phyloP scores from a whole-genome alignment of 2,797 vertebrate genomes.

The Miichthys miiuy region DNA sequence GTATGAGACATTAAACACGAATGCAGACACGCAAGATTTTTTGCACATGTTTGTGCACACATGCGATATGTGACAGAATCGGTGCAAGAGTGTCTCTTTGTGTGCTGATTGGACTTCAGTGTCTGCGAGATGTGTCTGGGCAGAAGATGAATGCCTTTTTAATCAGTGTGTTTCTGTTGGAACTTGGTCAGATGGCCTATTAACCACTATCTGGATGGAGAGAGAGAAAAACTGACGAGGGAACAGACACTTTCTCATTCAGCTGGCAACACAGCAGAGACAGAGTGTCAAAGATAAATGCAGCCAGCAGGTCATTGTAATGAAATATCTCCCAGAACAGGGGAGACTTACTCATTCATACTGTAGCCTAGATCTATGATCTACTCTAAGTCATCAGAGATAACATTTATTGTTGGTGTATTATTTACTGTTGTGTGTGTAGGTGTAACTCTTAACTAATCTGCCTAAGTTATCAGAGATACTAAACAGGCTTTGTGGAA shows the following conservation, averaged over 20 bases:
- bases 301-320: constrained; percentile 65
- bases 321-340: constrained; percentile 63
- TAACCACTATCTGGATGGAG: constrained; percentile 64
- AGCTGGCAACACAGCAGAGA: constrained; percentile 55
- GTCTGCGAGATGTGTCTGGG: constrained; percentile 53
- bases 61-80: constrained; percentile 47
- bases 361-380: constrained; percentile 38
- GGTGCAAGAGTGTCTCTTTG: constrained; percentile 18
- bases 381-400: constrained; percentile 27
- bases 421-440: constrained; percentile 35
- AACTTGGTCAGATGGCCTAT: constrained; percentile 70
- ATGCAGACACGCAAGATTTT: not conserved
- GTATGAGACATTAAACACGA: constrained; percentile 12
- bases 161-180: constrained; percentile 81
- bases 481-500: constrained; percentile 30
- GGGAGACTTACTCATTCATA: constrained; percentile 34
- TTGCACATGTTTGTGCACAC: constrained; percentile 21
- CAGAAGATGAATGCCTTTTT: constrained; percentile 74
- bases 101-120: constrained; percentile 63
- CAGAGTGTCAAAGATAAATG: constrained; percentile 50
- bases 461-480: constrained; percentile 39
- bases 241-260: constrained; percentile 71
- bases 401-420: constrained; percentile 36
- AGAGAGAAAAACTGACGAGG: constrained; percentile 59
- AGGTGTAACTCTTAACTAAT: constrained; percentile 41